Conservation (phyloP, 2,113 vertebrate species). For the Sphyrna mokarran region DNA sequence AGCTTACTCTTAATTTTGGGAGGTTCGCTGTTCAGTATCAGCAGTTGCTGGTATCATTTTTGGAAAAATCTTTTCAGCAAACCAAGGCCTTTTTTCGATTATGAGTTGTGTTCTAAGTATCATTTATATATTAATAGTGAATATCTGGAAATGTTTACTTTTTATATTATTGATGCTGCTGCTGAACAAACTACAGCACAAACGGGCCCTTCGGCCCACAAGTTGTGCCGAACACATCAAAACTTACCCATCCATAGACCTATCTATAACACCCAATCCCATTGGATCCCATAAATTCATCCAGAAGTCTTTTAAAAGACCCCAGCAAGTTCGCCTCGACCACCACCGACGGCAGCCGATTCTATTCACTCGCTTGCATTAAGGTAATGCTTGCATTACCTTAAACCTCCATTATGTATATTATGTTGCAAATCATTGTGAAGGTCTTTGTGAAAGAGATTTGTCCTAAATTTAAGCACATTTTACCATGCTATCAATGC, state of each 20-base stretch:
- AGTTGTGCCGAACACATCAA: no score
- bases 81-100: background rate
- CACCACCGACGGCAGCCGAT: no score
- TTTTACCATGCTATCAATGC: background rate
- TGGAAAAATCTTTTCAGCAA: background rate
- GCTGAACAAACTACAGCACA: no score
- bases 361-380: no score
- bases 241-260: no score
- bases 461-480: background rate
- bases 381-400: background rate
- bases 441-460: background rate
- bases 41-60: background rate
- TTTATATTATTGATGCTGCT: background rate
- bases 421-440: background rate
- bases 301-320: no score
- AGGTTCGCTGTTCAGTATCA: background rate
- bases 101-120: background rate
- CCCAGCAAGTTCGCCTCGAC: no score
- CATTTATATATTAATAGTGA: background rate
- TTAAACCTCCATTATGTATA: background rate
- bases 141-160: background rate
- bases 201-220: no score
- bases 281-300: no score
- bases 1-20: background rate
- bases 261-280: no score